A percentile compares a stretch with the other conserved stretches of the same genome.
These are phyloP conservation scores for Andricus quercusramuli DNA, from an alignment of 2,888 invertebrate species.

Conservation along the genomic window DNA sequence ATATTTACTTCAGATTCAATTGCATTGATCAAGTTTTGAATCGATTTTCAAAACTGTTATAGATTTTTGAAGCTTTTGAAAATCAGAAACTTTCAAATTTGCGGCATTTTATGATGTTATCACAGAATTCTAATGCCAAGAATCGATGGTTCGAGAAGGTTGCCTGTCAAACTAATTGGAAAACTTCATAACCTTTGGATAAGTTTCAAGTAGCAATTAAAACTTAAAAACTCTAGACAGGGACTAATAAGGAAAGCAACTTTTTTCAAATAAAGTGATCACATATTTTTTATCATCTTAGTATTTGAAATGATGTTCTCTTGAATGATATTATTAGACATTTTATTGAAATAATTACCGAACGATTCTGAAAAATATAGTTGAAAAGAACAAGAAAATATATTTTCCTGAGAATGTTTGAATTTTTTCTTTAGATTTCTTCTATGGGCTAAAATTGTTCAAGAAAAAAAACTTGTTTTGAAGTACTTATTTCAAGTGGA, in stretches of 20 bases:
- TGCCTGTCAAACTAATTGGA: background rate
- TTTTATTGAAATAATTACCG: too few species aligned
- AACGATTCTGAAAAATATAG: too few species aligned
- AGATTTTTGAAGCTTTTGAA: too few species aligned
- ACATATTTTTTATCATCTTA: background rate
- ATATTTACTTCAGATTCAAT: too few species aligned
- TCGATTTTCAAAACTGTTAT: too few species aligned
- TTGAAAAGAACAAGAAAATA: too few species aligned
- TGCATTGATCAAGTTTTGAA: too few species aligned
- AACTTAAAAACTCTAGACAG: background rate
- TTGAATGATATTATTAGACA: too few species aligned
- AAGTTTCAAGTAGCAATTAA: background rate
- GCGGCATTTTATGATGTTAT: background rate
- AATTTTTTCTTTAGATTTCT: too few species aligned
- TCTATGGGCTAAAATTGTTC: background rate
- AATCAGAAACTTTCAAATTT: background rate
- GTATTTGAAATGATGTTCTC: background rate
- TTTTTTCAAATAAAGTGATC: background rate
- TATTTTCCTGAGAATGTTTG: too few species aligned
- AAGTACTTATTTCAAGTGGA: too few species aligned
- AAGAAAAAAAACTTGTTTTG: background rate
- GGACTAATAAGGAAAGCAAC: background rate
- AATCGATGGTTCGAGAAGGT: background rate
- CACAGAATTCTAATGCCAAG: background rate
- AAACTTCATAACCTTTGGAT: background rate